Evolutionary conservation across 2,113 vertebrate species (phyloP).

Genomic region (Centropus unirufus): DNA sequence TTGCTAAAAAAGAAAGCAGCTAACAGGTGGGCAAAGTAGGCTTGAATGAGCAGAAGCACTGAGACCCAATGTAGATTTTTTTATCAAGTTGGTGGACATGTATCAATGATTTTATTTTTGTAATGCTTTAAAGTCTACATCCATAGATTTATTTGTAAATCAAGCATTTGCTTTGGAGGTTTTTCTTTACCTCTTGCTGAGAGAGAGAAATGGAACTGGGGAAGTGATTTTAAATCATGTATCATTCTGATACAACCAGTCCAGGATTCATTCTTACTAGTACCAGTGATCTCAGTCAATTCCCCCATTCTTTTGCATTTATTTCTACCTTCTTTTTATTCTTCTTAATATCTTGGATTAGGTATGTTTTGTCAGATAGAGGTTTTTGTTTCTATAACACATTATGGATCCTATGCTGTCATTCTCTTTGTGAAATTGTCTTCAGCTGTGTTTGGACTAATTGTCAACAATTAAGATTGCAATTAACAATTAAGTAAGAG

Average conservation of each 20-base stretch:
- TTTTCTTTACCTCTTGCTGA: neutral
- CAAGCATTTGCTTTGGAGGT: neutral
- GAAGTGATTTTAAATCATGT: neutral
- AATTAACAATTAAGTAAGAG: neutral
- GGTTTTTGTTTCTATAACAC: neutral
- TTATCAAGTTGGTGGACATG: neutral
- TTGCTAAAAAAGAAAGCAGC: slow-evolving; percentile 15
- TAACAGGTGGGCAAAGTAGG: neutral
- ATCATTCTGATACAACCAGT: neutral
- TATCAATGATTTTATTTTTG: neutral
- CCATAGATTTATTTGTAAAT: neutral
- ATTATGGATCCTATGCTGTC: neutral
- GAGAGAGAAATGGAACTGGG: neutral
- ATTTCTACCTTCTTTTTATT: neutral
- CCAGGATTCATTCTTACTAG: neutral
- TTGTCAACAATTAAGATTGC: neutral
- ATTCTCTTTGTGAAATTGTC: neutral
- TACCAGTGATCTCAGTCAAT: neutral
- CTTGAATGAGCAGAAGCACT: neutral
- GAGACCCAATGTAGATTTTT: neutral
- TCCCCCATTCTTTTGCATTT: neutral
- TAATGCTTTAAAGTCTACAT: neutral
- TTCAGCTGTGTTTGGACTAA: neutral
- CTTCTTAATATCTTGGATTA: slow-evolving; percentile 5
- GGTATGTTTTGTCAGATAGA: neutral